These are phyloP conservation scores for Chlorodrepanis virens DNA, from an alignment of 2,113 vertebrate species.

Conservation along the genomic window DNA sequence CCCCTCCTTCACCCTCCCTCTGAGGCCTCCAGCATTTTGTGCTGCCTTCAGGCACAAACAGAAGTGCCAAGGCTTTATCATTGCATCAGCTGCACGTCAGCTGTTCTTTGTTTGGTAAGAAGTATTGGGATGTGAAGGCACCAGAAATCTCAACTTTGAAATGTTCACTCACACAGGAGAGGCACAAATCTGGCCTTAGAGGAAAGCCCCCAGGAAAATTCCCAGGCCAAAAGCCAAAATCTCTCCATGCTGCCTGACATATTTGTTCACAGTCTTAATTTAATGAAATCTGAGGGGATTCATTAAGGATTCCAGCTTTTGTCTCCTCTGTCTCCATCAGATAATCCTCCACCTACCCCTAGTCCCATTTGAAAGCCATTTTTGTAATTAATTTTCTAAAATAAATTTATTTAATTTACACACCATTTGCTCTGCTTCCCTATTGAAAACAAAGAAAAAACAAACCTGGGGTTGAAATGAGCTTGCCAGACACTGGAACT, in stretches of 20 bases:
- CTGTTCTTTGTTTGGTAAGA: not conserved
- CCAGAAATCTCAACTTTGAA: not conserved
- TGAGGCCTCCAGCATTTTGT: not conserved
- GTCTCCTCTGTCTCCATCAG: not conserved
- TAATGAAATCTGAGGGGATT: not conserved
- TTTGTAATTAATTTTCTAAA: conserved; percentile 4
- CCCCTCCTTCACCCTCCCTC: not conserved
- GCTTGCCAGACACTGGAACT: not conserved
- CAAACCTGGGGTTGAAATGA: not conserved
- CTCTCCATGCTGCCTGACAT: not conserved
- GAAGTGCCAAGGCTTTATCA: not conserved
- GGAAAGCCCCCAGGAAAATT: not conserved
- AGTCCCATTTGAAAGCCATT: not conserved
- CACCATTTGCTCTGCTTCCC: not conserved
- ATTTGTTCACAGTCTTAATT: conserved; percentile 8
- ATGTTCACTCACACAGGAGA: not conserved
- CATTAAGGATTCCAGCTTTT: not conserved
- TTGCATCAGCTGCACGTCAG: not conserved
- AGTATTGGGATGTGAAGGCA: not conserved
- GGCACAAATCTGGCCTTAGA: not conserved
- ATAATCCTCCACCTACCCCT: not conserved
- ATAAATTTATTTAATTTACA: not conserved
- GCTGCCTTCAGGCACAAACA: not conserved
- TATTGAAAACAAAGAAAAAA: not conserved
- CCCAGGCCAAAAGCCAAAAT: not conserved